Percentiles rank a stretch among this genome's conserved stretches.
phyloP scores from a whole-genome alignment of 92 coral and sea anemone genomes.

The Scolanthus callimorphus region DNA sequence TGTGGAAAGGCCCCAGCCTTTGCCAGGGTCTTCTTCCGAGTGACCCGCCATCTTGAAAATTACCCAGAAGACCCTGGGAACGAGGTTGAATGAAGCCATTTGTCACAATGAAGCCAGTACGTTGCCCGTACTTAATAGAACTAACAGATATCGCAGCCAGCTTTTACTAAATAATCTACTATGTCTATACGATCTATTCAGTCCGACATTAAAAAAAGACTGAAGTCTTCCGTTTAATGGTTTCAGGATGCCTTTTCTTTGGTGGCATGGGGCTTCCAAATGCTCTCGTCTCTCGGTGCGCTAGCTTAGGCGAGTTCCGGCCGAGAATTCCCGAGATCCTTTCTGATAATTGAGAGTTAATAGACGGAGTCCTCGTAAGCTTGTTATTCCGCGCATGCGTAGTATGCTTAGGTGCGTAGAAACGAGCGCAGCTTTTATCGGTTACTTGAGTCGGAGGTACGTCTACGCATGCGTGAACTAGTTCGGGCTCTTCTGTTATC shows the following conservation, averaged over 20 bases:
- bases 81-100: too few relatives aligned
- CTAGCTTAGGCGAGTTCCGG: neutral
- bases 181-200: too few relatives aligned
- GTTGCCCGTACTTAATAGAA: too few relatives aligned
- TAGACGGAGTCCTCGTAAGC: slow-evolving; percentile 13
- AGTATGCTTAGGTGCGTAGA: slow-evolving; percentile 20
- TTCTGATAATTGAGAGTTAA: slow-evolving; percentile 31
- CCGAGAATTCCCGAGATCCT: neutral
- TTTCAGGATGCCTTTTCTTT: neutral
- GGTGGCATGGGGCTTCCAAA: neutral
- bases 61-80: too few relatives aligned
- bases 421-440: slow-evolving; percentile 36
- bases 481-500: slow-evolving; percentile 40
- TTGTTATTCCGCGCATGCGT: slow-evolving; percentile 36
- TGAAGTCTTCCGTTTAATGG: neutral
- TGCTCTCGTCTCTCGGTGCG: neutral
- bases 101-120: too few relatives aligned
- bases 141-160: too few relatives aligned
- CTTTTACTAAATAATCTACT: too few relatives aligned
- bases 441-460: slow-evolving; percentile 43
- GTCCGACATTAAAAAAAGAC: neutral
- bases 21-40: too few relatives aligned
- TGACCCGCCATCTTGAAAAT: too few relatives aligned
- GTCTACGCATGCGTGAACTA: slow-evolving; percentile 49
- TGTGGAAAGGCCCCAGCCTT: too few relatives aligned